Base-by-base conservation (phyloP, 2,113 vertebrate genomes). In the Lepus timidus region DNA sequence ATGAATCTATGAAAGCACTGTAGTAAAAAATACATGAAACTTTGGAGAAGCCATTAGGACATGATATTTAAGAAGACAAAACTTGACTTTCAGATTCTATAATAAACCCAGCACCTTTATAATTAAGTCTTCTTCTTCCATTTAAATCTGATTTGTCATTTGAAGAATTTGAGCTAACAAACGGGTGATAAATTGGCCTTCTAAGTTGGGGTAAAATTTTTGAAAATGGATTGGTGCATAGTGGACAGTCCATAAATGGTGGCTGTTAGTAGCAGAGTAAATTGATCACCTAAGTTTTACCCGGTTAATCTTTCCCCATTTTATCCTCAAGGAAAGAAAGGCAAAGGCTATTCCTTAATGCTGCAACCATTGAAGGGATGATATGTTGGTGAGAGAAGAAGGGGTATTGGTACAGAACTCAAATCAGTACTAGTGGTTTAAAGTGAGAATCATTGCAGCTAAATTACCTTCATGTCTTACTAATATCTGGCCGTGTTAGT, bases 291-390 rank as follows among this genome's bases (percentile, higher is more conserved):
- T 4, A 64, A 65, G 14, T 10, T 83, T 70, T 73, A 76, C 17
- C 49, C 55, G 8, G 13, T 9, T 65, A 92, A 51, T 58, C 13
- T 78, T 84, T 84, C 85, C 9, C 55, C 2, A 51, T 83, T 78
- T 62, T 84, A 49, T 73, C 31, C 51, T 95, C 64, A 33, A 8
- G 14, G 4, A 92, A 91, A 90, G 83, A 79, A 76, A 33, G 10
- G 20, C 49, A 78, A 86, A 81, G n/a, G 16, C 22, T 88, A 20
- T n/a, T 49, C 3, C 44, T 93, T 64, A 74, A 52, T n/a, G 17
- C 23, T 49, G 17, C 44, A 86, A 33, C 13, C 22, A 20, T 16
- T 55, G 78, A 85, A 92, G 71, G 36, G 62, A 71, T 8, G 27
- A 61, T 3, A 58, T 62, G 33, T 71, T 17, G 1, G 4, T 44